These are phyloP conservation scores for Vidua chalybeata DNA, from an alignment of 2,113 vertebrate genomes.

Conservation along the genomic window DNA sequence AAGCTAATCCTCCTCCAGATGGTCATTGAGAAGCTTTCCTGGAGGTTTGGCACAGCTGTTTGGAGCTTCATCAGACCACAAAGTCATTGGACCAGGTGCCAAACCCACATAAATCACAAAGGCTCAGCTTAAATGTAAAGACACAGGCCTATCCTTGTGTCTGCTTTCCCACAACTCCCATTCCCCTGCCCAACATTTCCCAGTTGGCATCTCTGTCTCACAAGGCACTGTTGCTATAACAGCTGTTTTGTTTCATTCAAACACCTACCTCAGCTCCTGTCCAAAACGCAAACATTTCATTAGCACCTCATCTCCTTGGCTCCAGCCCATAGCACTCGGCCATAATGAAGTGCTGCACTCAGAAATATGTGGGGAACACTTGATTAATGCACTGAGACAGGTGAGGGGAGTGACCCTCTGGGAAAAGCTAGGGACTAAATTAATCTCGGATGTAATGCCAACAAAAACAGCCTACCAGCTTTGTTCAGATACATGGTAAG, in stretches of 20 bases:
- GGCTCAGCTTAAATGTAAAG: not conserved
- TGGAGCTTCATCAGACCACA: not conserved
- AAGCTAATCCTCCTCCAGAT: not conserved
- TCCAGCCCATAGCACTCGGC: conserved; percentile 36
- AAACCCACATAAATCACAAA: not conserved
- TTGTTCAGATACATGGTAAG: not conserved
- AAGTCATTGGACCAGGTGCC: not conserved
- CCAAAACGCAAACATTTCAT: conserved; percentile 62
- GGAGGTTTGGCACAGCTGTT: not conserved
- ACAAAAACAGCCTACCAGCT: not conserved
- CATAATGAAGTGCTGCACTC: conserved; percentile 57
- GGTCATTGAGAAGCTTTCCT: not conserved
- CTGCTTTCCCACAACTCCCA: not conserved
- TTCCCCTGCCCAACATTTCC: not conserved
- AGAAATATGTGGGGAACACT: conserved; percentile 1
- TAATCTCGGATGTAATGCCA: not conserved
- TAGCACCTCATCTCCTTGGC: conserved; percentile 61
- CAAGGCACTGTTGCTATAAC: conserved; percentile 25
- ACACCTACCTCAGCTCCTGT: conserved; percentile 58
- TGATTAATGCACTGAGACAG: conserved; percentile 51
- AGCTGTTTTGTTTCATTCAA: conserved; percentile 59
- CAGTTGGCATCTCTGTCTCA: not conserved
- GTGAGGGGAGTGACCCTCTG: conserved; percentile 24
- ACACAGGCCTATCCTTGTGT: not conserved
- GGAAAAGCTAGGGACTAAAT: conserved; percentile 11